phyloP scores from a whole-genome alignment of 2,888 invertebrate species.

The Acrobasis consociella region DNA sequence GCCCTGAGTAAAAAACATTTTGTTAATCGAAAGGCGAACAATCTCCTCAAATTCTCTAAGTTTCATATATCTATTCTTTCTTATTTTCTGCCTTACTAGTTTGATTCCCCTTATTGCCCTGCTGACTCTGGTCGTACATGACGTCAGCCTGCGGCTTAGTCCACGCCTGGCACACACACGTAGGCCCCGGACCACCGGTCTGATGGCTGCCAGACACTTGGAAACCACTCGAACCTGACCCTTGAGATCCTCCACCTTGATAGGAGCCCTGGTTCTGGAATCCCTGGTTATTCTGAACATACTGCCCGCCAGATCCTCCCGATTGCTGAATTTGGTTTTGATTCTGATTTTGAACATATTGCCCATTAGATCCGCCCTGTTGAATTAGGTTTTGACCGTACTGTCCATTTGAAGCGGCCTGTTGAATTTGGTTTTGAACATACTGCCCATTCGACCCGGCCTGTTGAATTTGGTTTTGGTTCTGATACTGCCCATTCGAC shows the following conservation, averaged over 20 bases:
- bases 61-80: conserved; percentile 10
- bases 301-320: conserved; percentile 17
- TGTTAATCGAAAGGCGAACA: too few species aligned
- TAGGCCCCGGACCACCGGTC: conserved; percentile 53
- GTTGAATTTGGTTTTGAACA: conserved; percentile 34
- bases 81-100: conserved; percentile 30
- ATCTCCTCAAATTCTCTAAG: too few species aligned
- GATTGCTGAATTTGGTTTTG: conserved; percentile 23
- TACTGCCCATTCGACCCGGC: too few species aligned
- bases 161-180: conserved; percentile 74
- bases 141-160: conserved; percentile 54
- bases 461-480: conserved; percentile 34
- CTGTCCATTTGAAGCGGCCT: conserved; percentile 21
- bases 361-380: conserved; percentile 13
- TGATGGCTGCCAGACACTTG: conserved; percentile 50
- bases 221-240: conserved; percentile 42
- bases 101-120: conserved; percentile 37
- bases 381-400: conserved; percentile 21
- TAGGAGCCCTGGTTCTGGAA: conserved; percentile 19
- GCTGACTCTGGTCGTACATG: conserved; percentile 39
- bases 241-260: conserved; percentile 25
- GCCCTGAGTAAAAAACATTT: too few species aligned
- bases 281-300: conserved; percentile 10
- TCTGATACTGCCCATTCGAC: conserved; percentile 1
- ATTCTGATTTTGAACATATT: conserved; percentile 29